Percentiles rank a stretch among this genome's conserved stretches.
Evolutionary conservation across 2,888 invertebrate genomes (phyloP).

Genomic region (Malachius bipustulatus): DNA sequence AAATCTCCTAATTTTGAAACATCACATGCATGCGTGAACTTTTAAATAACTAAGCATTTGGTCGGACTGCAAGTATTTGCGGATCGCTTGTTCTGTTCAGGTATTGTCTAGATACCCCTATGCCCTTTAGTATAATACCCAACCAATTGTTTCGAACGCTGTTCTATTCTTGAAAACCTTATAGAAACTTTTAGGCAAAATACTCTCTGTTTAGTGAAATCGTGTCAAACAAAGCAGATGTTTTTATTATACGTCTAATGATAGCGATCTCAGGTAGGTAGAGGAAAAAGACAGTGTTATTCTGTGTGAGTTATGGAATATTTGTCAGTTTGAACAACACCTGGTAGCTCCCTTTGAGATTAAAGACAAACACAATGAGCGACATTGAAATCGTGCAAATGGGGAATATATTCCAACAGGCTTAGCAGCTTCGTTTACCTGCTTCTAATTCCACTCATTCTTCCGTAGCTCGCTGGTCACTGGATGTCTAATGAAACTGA

Average conservation of each 20-base stretch:
- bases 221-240: conserved; percentile 31
- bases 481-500: conserved; percentile 2
- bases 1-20: too few relatives aligned
- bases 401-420: neutral
- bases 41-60: too few relatives aligned
- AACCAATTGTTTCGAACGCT: too few relatives aligned
- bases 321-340: conserved; percentile 13
- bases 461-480: too few relatives aligned
- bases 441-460: too few relatives aligned
- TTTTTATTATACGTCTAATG: conserved; percentile 29
- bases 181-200: too few relatives aligned
- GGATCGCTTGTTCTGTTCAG: too few relatives aligned
- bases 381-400: conserved; percentile 2
- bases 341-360: conserved; percentile 9
- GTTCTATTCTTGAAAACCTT: too few relatives aligned
- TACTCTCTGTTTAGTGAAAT: conserved; percentile 25
- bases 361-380: conserved; percentile 3
- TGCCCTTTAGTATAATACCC: too few relatives aligned
- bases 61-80: too few relatives aligned
- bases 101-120: too few relatives aligned
- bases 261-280: conserved; percentile 30
- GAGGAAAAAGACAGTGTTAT: conserved; percentile 11
- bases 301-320: conserved; percentile 7
- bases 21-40: too few relatives aligned
- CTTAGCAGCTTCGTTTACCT: conserved; percentile 2